A percentile compares a stretch with the other conserved stretches of the same genome.
phyloP scores from a whole-genome alignment of 1,140 invertebrate genomes.

The Heliconius himera region DNA sequence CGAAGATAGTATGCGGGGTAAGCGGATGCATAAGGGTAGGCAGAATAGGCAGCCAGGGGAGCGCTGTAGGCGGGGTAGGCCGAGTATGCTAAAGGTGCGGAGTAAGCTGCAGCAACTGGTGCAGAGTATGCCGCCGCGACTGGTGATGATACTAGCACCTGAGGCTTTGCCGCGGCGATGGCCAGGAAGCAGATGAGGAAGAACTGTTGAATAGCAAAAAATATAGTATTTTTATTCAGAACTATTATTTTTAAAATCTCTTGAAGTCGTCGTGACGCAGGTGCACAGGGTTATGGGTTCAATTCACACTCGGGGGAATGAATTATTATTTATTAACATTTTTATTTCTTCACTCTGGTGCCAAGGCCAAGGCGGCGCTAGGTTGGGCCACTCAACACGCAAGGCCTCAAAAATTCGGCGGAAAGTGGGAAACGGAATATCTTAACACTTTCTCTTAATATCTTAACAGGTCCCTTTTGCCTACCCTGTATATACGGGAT shows the following conservation, averaged over 20 bases:
- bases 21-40: constrained; percentile 61
- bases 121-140: constrained; percentile 68
- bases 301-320: too few species aligned
- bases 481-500: too few species aligned
- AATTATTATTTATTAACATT: too few species aligned
- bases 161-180: constrained; percentile 52
- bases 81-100: constrained; percentile 50
- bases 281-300: too few species aligned
- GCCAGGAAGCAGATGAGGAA: constrained; percentile 63
- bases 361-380: too few species aligned
- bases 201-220: constrained; percentile 60
- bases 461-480: too few species aligned
- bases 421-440: too few species aligned
- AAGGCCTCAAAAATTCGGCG: too few species aligned
- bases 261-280: not conserved
- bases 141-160: constrained; percentile 49
- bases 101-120: constrained; percentile 59
- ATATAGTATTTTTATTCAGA: not conserved
- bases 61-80: constrained; percentile 73
- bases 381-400: too few species aligned
- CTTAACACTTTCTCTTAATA: too few species aligned
- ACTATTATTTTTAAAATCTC: not conserved
- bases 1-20: constrained; percentile 61
- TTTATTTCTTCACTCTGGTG: too few species aligned
- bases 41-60: constrained; percentile 57